Evolutionary conservation across 1,140 invertebrate species (phyloP), one percentile per base, ranked within the genome.

Genomic region (Sogatella furcifera): DNA sequence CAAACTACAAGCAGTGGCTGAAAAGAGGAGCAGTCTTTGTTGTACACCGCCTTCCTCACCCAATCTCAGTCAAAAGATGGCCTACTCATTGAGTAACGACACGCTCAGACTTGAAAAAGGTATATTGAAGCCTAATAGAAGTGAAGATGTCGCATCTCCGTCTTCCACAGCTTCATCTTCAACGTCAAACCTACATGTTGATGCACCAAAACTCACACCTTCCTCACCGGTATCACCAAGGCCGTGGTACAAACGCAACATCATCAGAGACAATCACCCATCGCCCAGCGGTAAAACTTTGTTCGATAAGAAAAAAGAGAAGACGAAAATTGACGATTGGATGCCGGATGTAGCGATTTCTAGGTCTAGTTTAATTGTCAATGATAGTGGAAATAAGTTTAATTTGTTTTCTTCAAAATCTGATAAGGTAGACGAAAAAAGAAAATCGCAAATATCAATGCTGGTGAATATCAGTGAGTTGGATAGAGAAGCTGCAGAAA

Each of bases 391-490:
- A 42, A 58, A 57, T 56, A 63, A 60, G 22, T 63, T 66, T 15
- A 68, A 64, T 52, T 63, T 68, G 31, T 68, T 68, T 55, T 56
- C 67, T 14, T 54, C 67, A 10, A 60, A 58, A 53, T 57, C 63
- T 28, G 70, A 70, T 38, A 70, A 70, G 57, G 69, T 71, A 28
- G 71, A 75, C 2, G 72, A 76, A 10, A 84, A 84, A 67, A 71
- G 82, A 22, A 78, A 74, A 56, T 83, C 81, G 0, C 79, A 80
- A 10, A 69, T 84, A 9, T 84, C 81, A 21, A 78, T 86, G 59
- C 70, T 90, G n/a, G 82, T 84, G 0, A 90, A 86, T 68, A 89
- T 90, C 62, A 89, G 86, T 68, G 86, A 89, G 68, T 72, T 90
- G 21, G 88, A 91, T 70, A 78, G 84, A 67, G 85, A 90, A 73